Conservation (phyloP, 2,888 invertebrate genomes). For the Erebia palarica region DNA sequence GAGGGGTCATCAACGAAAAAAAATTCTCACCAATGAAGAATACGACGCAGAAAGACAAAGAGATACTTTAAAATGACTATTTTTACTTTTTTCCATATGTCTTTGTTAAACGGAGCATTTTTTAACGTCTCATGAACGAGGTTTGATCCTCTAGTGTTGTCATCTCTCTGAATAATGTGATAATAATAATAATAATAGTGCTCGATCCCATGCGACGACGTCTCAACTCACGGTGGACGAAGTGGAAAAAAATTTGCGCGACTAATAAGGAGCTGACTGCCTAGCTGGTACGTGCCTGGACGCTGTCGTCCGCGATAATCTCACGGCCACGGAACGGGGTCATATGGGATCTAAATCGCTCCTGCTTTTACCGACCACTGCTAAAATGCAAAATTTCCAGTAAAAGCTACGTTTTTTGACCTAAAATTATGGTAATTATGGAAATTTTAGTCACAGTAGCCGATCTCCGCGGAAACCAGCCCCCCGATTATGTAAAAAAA, state of each 20-base stretch:
- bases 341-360: conserved; percentile 58
- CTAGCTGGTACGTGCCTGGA: conserved; percentile 36
- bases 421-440: too few relatives aligned
- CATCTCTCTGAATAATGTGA: not conserved
- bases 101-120: not conserved
- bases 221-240: conserved; percentile 45
- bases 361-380: conserved; percentile 60
- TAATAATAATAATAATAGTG: too few relatives aligned
- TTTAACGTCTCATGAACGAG: not conserved
- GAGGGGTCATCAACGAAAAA: too few relatives aligned
- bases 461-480: too few relatives aligned
- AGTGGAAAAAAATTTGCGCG: conserved; percentile 60
- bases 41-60: too few relatives aligned
- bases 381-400: conserved; percentile 54
- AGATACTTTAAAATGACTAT: too few relatives aligned
- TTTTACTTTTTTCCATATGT: too few relatives aligned
- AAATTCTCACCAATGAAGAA: too few relatives aligned
- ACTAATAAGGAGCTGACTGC: conserved; percentile 64
- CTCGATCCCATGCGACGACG: conserved; percentile 56
- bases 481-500: too few relatives aligned
- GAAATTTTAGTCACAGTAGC: too few relatives aligned
- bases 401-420: conserved; percentile 51
- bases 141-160: not conserved
- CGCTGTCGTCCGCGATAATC: too few relatives aligned
- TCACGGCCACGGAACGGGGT: conserved; percentile 24